These are phyloP conservation scores for Rhinolophus sinicus DNA, from an alignment of 2,113 vertebrate genomes.

Conservation along the genomic window DNA sequence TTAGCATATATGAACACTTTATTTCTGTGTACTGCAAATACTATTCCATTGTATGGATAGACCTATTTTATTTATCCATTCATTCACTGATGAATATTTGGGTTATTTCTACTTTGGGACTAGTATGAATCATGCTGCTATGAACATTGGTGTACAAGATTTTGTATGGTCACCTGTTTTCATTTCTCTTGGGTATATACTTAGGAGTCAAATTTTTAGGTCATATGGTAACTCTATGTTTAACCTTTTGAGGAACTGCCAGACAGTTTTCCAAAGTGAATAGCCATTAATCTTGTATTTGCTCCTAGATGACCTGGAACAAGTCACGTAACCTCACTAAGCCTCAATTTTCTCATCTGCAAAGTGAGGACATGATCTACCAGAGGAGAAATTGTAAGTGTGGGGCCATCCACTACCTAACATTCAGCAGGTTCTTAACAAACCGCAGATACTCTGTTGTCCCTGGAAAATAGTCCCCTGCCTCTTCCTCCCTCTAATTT, in stretches of 20 bases:
- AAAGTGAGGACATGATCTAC: slow-evolving; percentile 10
- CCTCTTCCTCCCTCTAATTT: background rate
- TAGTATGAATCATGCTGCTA: background rate
- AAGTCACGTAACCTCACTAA: background rate
- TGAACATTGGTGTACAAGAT: background rate
- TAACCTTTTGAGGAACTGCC: background rate
- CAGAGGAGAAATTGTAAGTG: background rate
- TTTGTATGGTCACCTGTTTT: background rate
- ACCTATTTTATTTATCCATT: background rate
- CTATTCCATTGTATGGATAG: background rate
- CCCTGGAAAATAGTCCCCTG: background rate
- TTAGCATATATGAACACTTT: background rate
- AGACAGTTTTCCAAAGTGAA: background rate
- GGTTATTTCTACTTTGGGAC: background rate
- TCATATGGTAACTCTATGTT: background rate
- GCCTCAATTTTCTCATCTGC: background rate
- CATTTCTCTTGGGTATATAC: background rate
- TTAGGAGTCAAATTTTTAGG: background rate
- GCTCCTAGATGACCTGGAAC: background rate
- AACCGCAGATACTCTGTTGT: background rate
- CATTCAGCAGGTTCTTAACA: background rate
- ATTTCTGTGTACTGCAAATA: background rate
- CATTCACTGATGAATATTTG: background rate
- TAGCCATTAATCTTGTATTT: background rate
- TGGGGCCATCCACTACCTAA: background rate